phyloP scores from a whole-genome alignment of 1,140 invertebrate genomes.

The Agrypnia vestita region DNA sequence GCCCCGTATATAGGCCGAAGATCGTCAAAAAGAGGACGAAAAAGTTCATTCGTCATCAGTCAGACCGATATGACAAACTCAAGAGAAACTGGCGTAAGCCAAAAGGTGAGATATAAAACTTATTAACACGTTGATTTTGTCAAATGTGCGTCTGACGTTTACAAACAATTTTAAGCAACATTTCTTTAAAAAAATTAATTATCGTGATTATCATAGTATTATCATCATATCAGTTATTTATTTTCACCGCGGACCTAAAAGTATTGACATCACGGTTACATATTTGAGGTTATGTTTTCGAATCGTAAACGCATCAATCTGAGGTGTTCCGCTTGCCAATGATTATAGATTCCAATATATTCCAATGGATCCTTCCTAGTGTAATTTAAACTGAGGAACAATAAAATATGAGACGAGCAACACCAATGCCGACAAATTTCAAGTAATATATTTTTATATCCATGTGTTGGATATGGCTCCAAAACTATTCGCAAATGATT shows the following conservation, averaged over 20 bases:
- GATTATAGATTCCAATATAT: slow-evolving; percentile 38
- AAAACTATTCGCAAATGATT: too few species aligned
- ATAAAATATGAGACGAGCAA: slow-evolving; percentile 38
- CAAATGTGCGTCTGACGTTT: slow-evolving; percentile 12
- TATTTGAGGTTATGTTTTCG: slow-evolving; percentile 18
- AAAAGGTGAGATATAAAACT: slow-evolving; percentile 68
- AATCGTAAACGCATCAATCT: background rate
- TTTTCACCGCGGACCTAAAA: background rate
- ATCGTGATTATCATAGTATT: background rate
- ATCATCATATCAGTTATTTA: background rate
- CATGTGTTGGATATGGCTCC: too few species aligned
- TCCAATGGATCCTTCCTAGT: slow-evolving; percentile 56
- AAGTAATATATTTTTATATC: too few species aligned
- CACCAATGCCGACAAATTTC: too few species aligned
- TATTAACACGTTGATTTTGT: slow-evolving; percentile 21
- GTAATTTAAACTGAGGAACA: slow-evolving; percentile 52
- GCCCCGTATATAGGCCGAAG: slow-evolving; percentile 89
- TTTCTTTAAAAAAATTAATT: background rate
- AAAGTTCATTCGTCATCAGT: slow-evolving; percentile 97
- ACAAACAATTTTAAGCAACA: background rate
- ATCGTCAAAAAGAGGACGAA: slow-evolving; percentile 98
- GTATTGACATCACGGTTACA: background rate
- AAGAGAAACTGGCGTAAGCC: slow-evolving; percentile 81
- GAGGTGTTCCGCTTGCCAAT: slow-evolving; percentile 18
- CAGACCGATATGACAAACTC: slow-evolving; percentile 96